Evolutionary conservation across 1,140 invertebrate species (phyloP).

Genomic region (Drosophila seguyi): DNA sequence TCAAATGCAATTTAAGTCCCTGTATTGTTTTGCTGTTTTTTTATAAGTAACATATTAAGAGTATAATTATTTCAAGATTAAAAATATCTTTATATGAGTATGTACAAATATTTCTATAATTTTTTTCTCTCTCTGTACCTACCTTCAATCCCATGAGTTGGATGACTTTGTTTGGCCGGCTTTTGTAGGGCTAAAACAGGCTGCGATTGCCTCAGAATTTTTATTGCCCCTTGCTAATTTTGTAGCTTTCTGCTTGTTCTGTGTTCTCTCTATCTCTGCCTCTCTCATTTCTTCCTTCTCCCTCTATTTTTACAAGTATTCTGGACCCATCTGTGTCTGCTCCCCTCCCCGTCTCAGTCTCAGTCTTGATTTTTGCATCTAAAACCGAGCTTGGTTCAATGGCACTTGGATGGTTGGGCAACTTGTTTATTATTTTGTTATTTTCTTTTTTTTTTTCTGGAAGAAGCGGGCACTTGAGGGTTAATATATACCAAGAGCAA

Average conservation of each 20-base stretch:
- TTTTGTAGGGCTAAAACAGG: constrained; percentile 35
- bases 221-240: constrained; percentile 64
- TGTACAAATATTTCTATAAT: too few species aligned
- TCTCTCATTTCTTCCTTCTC: not conserved
- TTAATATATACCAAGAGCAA: constrained; percentile 30
- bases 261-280: constrained; percentile 5
- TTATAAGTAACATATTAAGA: too few species aligned
- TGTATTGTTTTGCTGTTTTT: too few species aligned
- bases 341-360: not conserved
- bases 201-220: constrained; percentile 45
- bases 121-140: constrained; percentile 5
- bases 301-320: constrained; percentile 13
- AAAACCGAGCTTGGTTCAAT: constrained; percentile 38
- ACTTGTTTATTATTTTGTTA: constrained; percentile 23
- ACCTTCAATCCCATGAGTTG: not conserved
- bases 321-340: not conserved
- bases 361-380: constrained; percentile 23
- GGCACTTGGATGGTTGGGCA: constrained; percentile 37
- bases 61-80: not conserved
- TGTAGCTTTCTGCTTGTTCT: constrained; percentile 34
- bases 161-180: constrained; percentile 18
- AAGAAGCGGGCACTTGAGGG: constrained; percentile 19
- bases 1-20: too few species aligned
- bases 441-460: not conserved
- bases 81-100: too few species aligned